Base-by-base conservation (phyloP, 2,113 vertebrate genomes). In the Ancistrus triradiatus region DNA sequence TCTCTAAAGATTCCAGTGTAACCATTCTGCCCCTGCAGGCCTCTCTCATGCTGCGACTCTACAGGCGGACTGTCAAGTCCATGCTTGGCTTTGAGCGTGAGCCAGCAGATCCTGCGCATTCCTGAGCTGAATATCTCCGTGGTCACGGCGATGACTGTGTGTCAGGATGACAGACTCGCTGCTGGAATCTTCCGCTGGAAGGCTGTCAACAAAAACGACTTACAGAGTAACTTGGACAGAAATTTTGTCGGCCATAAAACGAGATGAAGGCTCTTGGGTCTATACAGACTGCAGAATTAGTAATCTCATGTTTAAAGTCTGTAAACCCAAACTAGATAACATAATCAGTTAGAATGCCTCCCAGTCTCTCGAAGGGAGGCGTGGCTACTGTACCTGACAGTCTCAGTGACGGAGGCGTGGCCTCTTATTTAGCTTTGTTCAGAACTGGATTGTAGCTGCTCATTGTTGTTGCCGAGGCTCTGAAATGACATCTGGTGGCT, bases 21-120 rank as follows among this genome's bases (percentile, higher is more conserved):
- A 8, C 3, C 15, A 14, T 33, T 43, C 21, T 3, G 15, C 27
- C 11, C 7, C 19, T 9, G 6, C 9, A 46, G 42, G 19, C n/a
- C 63, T 35, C 40, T 25, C 1, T 63, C 60, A 6, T 10, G 19
- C 22, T 49, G 42, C 24, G 2, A 15, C 5, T 5, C 9, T 6
- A 46, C 38, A 35, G 38, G 19, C 40, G 1, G 70, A 62, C 63
- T 72, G 60, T 80, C 80, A 85, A 75, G 83, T 84, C 82, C 77
- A 79, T 77, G 80, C 82, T 80, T 76, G 81, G 80, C 70, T 73
- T 47, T 55, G 19, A 72, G 17, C 55, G 55, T 70, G 59, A 77
- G 21, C 73, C 75, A 66, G 59, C 56, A 68, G 74, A 84, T 83
- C 63, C 70, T 77, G 74, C 28, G 63, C 80, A 87, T 87, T 85